phyloP scores from a whole-genome alignment of 2,113 vertebrate genomes.

The Bubalus kerabau region DNA sequence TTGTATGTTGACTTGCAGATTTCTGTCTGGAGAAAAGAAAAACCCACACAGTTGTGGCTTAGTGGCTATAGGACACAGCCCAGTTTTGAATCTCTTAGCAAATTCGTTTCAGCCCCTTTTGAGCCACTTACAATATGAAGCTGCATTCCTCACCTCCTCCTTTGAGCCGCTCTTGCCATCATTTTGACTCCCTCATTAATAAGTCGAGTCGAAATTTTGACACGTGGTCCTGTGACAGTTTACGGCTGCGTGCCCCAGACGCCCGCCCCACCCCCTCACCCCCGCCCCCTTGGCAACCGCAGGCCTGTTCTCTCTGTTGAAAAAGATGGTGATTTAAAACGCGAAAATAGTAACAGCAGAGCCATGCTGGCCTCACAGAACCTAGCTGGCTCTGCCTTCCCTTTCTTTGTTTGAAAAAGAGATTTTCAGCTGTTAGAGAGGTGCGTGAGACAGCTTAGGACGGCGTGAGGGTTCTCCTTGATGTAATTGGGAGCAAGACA shows the following conservation, averaged over 20 bases:
- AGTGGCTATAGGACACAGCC: not conserved
- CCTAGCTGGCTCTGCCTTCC: not conserved
- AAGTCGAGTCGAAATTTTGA: not conserved
- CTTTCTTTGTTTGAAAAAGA: not conserved
- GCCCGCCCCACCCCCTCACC: not conserved
- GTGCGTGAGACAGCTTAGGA: not conserved
- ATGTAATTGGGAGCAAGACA: not conserved
- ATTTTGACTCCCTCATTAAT: not conserved
- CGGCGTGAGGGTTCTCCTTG: not conserved
- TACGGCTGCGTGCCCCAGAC: rapidly evolving
- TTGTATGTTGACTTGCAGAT: not conserved
- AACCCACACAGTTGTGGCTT: not conserved
- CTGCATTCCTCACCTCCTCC: not conserved
- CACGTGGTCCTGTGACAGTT: not conserved
- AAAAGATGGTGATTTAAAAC: not conserved
- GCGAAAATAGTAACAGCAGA: not conserved
- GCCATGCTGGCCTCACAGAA: not conserved
- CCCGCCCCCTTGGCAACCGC: not conserved
- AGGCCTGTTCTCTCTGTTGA: not conserved
- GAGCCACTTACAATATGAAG: not conserved
- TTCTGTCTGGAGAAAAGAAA: not conserved
- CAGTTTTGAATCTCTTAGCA: not conserved
- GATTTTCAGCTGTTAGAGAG: not conserved
- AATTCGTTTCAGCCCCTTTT: not conserved
- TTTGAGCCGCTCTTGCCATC: not conserved